Base-by-base conservation (phyloP, 1,140 invertebrate species). In the Octopus bimaculoides region DNA sequence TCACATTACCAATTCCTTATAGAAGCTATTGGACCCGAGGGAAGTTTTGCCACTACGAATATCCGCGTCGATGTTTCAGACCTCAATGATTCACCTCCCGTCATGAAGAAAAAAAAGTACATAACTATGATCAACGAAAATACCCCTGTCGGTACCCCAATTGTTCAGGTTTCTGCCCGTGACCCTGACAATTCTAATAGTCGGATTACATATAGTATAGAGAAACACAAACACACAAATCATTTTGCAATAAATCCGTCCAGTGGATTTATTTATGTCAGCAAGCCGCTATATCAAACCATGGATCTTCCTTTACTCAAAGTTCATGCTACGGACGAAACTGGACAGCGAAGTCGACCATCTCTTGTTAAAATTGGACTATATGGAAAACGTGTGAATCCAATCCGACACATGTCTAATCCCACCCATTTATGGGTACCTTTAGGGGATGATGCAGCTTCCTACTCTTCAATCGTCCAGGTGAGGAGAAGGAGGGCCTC, bases 101-200 rank as follows among this genome's bases (percentile, higher is more conserved):
- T 71, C 66, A n/a, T 71, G 66, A 71, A 71, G 26, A 71, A 71
- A 20, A 71, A 71, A 71, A 6, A 71, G 17, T 71, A 71, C 14
- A 20, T 71, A 6, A 71, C 66, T 17, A 20, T 71, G 6, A 20
- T 71, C 17, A 20, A 71, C 26, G 14, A 9, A 71, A 71, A 71
- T 5, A 71, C 26, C 6, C 66, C 66, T 17, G 66, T 71, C 14
- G 66, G 14, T 5, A 71, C 66, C 66, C 8, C 66, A 6, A 71
- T 71, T 17, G 17, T 71, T 14, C 17, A 20, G 14, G 66, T 71
- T 14, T 14, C 26, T 20, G 66, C 66, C 17, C 66, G 6, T 20
- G 66, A 71, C 66, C 66, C 66, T 14, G 66, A 71, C 66, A 41
- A 41, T 41, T 41, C 26, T 41, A 41, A 41, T 41, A 71, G 17